These are phyloP conservation scores for Serranus cabrilla DNA, from an alignment of 2,797 vertebrate species.

Conservation along the genomic window DNA sequence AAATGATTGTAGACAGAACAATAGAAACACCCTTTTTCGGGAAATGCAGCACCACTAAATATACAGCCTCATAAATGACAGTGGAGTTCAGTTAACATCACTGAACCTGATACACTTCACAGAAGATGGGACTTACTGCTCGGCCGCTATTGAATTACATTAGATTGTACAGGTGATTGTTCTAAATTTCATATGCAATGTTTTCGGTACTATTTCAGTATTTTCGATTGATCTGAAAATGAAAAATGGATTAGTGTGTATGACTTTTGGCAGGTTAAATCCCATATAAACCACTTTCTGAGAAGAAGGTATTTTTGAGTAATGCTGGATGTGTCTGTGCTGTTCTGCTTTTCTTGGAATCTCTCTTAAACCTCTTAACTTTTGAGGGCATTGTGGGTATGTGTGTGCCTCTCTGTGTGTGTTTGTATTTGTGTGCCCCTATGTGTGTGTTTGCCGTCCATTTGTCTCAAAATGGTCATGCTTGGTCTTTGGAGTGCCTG, in stretches of 20 bases:
- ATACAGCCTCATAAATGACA: constrained; percentile 17
- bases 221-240: not conserved
- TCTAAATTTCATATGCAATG: not conserved
- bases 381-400: constrained; percentile 14
- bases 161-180: not conserved
- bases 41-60: constrained; percentile 8
- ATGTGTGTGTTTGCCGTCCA: not conserved
- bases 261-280: not conserved
- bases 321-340: not conserved
- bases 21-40: constrained; percentile 23
- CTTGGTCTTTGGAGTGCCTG: not conserved
- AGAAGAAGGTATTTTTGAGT: not conserved
- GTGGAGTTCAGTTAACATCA: constrained; percentile 12
- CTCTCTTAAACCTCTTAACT: constrained; percentile 41
- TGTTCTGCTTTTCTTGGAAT: constrained; percentile 39
- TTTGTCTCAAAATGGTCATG: constrained; percentile 26
- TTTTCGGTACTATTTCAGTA: constrained; percentile 1
- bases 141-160: constrained; percentile 2
- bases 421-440: not conserved
- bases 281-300: constrained; percentile 11
- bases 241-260: not conserved
- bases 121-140: constrained; percentile 5
- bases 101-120: not conserved
- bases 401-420: not conserved
- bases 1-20: constrained; percentile 8